Evolutionary conservation across 2,888 invertebrate genomes (phyloP).

Genomic region (Philopedon plagiatum): DNA sequence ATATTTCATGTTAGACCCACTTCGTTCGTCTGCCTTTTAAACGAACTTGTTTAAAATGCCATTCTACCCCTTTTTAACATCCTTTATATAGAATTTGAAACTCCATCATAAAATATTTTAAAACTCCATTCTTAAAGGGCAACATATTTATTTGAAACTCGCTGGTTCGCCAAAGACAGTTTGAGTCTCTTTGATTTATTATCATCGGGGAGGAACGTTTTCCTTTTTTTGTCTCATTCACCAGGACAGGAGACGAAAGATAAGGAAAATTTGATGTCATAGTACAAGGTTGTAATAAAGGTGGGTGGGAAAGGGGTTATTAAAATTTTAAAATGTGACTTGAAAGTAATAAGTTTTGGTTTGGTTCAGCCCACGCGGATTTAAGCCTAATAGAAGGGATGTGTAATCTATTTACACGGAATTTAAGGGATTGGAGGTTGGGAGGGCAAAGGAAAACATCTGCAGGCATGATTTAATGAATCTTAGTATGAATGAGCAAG

Average conservation of each 20-base stretch:
- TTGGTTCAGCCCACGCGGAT: no score
- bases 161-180: constrained; percentile 40
- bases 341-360: no score
- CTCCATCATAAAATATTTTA: constrained; percentile 32
- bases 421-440: no score
- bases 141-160: constrained; percentile 44
- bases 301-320: no score
- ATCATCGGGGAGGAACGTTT: constrained; percentile 32
- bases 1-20: background rate
- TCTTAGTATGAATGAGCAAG: no score
- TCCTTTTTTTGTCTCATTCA: constrained; percentile 37
- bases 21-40: background rate
- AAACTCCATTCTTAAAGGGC: constrained; percentile 12
- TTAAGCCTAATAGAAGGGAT: no score
- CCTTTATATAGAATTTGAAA: constrained; percentile 18
- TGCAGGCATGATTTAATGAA: no score
- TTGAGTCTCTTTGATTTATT: constrained; percentile 46
- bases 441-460: no score
- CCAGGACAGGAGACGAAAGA: constrained; percentile 27
- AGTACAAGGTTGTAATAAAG: constrained; percentile 28
- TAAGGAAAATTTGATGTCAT: constrained; percentile 35
- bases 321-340: no score
- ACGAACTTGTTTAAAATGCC: background rate
- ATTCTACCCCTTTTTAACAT: background rate
- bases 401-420: no score